Percentiles rank a stretch among this genome's conserved stretches.
These are phyloP conservation scores for Nerophis lumbriciformis DNA, from an alignment of 2,113 vertebrate species.

Conservation along the genomic window DNA sequence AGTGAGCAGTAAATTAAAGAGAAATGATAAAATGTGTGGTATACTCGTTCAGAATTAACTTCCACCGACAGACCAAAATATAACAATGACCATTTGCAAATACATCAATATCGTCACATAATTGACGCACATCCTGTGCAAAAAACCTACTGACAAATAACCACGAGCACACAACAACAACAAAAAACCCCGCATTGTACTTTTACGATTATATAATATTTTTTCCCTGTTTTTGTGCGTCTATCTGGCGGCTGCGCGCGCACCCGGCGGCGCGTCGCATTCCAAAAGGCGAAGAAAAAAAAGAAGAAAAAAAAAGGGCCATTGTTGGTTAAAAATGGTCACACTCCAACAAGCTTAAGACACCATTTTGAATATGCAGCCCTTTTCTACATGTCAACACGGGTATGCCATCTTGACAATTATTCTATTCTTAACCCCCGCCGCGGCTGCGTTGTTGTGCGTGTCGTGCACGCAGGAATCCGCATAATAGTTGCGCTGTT, in stretches of 20 bases:
- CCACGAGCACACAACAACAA: too few relatives aligned
- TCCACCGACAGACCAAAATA: too few relatives aligned
- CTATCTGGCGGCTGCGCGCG: slow-evolving; percentile 29
- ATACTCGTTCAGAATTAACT: too few relatives aligned
- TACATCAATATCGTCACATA: too few relatives aligned
- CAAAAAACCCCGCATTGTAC: too few relatives aligned
- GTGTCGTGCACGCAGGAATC: slow-evolving; percentile 28
- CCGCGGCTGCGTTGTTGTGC: slow-evolving; percentile 8
- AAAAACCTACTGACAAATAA: too few relatives aligned
- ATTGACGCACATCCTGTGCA: too few relatives aligned
- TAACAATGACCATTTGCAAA: too few relatives aligned
- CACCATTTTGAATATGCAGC: slow-evolving; percentile 71
- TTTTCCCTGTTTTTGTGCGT: slow-evolving; percentile 15
- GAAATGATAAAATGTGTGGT: too few relatives aligned
- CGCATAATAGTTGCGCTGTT: slow-evolving; percentile 30
- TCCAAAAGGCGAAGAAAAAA: slow-evolving; percentile 54
- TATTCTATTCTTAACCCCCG: slow-evolving; percentile 17
- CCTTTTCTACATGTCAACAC: slow-evolving; percentile 57
- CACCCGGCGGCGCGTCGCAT: slow-evolving; percentile 43
- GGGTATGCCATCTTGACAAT: slow-evolving; percentile 65
- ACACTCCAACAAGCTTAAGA: slow-evolving; percentile 66
- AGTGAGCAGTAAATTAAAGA: too few relatives aligned
- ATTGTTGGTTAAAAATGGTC: slow-evolving; percentile 64
- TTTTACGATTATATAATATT: too few relatives aligned
- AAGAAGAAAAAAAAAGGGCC: background rate